Percentiles rank a stretch among this genome's conserved stretches.
phyloP scores from a whole-genome alignment of 23 tunicate species.

The Diplosoma virens region DNA sequence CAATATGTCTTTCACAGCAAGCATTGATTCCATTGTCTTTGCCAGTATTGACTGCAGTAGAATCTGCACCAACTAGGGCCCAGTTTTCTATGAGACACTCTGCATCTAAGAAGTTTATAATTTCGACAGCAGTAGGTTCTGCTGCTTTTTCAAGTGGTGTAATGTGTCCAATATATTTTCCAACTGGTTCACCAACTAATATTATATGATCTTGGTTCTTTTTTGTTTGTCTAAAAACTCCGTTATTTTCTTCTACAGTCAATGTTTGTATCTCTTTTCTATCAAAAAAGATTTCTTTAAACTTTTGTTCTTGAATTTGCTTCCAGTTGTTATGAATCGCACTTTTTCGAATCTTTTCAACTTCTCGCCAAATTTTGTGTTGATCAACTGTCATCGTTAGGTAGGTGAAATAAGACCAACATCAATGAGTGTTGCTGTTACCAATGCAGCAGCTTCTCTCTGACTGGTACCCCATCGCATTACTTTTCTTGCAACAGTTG shows the following conservation, averaged over 20 bases:
- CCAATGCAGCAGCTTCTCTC: conserved; percentile 10
- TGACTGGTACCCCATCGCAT: conserved; percentile 19
- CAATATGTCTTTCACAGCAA: no score
- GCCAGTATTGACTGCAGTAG: no score
- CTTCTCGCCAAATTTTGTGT: no score
- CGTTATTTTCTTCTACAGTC: conserved; percentile 6
- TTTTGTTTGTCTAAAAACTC: conserved; percentile 6
- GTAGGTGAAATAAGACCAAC: conserved; percentile 6
- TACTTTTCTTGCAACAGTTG: conserved; percentile 7
- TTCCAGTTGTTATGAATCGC: neutral
- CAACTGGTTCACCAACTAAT: conserved; percentile 5
- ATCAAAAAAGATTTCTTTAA: neutral
- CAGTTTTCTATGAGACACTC: no score
- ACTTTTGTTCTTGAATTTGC: neutral
- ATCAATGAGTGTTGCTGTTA: conserved; percentile 13
- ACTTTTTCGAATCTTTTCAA: neutral
- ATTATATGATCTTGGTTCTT: neutral
- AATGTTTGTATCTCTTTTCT: conserved; percentile 2
- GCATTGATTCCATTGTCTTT: no score
- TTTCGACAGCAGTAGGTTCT: neutral
- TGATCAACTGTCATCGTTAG: neutral
- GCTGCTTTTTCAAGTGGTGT: conserved; percentile 2
- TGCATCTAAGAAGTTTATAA: neutral
- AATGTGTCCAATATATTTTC: conserved; percentile 4
- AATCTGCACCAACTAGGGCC: no score